Percentiles rank a stretch among this genome's conserved stretches.
Conservation (phyloP, 2,888 invertebrate species). For the Drosophila nr. medialis region DNA sequence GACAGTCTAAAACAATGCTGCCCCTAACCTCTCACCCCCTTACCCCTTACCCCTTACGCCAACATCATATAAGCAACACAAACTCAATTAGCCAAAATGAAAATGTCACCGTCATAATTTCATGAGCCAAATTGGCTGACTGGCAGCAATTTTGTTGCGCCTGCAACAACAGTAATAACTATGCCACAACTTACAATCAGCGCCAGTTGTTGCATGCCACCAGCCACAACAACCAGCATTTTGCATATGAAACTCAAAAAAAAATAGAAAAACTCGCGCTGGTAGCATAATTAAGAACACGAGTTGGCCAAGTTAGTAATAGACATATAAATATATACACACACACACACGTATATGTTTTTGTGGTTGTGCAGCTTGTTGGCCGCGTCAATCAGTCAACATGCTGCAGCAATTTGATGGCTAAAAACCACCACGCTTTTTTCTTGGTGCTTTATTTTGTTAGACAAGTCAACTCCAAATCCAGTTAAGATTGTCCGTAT, state of each 20-base stretch:
- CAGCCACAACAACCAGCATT: conserved; percentile 35
- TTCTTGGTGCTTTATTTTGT: conserved; percentile 1
- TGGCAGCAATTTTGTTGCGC: conserved; percentile 64
- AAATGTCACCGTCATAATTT: conserved; percentile 76
- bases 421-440: conserved; percentile 53
- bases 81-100: conserved; percentile 71
- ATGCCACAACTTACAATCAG: conserved; percentile 55
- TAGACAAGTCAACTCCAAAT: conserved; percentile 40
- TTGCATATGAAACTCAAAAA: conserved; percentile 43
- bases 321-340: conserved; percentile 13
- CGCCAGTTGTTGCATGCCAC: conserved; percentile 69
- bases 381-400: conserved; percentile 70
- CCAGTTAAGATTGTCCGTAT: conserved; percentile 17
- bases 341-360: neutral
- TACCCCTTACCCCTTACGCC: neutral
- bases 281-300: conserved; percentile 74
- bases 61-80: neutral
- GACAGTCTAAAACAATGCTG: neutral
- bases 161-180: conserved; percentile 28
- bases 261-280: conserved; percentile 36
- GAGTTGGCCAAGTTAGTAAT: conserved; percentile 73
- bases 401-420: conserved; percentile 67
- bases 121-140: conserved; percentile 70
- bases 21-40: neutral
- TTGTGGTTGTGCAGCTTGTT: conserved; percentile 1